A percentile compares a stretch with the other conserved stretches of the same genome.
phyloP scores from a whole-genome alignment of 2,797 vertebrate species.

The Artibeus lituratus region DNA sequence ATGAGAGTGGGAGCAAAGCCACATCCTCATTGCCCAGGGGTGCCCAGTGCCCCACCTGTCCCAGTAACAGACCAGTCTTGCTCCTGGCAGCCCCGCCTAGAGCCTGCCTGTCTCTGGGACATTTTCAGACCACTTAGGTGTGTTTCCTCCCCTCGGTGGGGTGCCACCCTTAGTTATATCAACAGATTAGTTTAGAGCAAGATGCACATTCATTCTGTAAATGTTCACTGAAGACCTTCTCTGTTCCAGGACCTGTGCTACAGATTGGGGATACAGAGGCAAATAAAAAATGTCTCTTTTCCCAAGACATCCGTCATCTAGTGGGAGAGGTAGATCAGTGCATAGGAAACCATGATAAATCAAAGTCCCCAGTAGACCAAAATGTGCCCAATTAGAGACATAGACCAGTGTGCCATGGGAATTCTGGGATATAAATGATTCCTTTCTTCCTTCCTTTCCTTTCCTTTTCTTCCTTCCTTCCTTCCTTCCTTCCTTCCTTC shows the following conservation, averaged over 20 bases:
- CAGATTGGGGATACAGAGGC: neutral
- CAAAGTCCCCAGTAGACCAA: neutral
- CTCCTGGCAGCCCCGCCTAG: neutral
- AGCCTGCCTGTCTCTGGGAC: neutral
- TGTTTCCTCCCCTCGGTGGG: neutral
- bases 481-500: neutral
- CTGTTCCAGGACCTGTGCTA: neutral
- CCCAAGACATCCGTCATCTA: neutral
- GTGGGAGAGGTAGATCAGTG: neutral
- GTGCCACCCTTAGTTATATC: fast-evolving
- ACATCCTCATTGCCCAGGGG: neutral
- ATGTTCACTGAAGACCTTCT: neutral
- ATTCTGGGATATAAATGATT: neutral
- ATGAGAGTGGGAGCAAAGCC: neutral
- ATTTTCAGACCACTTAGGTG: neutral
- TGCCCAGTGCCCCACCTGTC: neutral
- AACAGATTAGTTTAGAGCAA: neutral
- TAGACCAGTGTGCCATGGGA: neutral
- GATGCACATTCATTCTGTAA: neutral
- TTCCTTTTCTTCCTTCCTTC: neutral
- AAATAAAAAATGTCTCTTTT: neutral
- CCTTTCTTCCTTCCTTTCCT: neutral
- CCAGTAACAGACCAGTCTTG: neutral
- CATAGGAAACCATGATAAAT: neutral
- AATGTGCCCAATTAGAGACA: neutral